Percentiles rank a stretch among this genome's conserved stretches.
phyloP scores from a whole-genome alignment of 1,140 invertebrate species.

The Drosophila rufa region DNA sequence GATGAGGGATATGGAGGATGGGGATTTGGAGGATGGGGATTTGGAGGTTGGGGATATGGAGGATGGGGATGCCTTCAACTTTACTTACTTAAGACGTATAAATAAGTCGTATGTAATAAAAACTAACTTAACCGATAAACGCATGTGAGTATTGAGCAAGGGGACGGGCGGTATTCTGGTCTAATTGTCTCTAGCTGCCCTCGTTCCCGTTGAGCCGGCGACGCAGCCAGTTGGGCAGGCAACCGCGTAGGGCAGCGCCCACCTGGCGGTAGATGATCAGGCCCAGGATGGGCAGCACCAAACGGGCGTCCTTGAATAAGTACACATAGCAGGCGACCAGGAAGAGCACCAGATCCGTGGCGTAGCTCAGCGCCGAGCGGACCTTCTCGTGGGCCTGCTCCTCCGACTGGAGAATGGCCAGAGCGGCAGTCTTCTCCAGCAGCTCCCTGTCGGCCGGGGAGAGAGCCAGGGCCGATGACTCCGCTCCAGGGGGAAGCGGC shows the following conservation, averaged over 20 bases:
- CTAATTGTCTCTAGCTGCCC: conserved; percentile 30
- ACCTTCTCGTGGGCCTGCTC: conserved; percentile 89
- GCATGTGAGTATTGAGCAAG: conserved; percentile 46
- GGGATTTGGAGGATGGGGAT: not conserved
- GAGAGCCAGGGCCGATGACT: conserved; percentile 43
- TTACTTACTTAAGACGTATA: conserved; percentile 59
- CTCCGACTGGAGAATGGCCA: conserved; percentile 85
- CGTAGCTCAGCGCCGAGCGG: conserved; percentile 88
- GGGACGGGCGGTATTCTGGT: not conserved
- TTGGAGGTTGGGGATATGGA: conserved; percentile 8
- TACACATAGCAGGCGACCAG: conserved; percentile 91
- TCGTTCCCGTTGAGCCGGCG: conserved; percentile 56
- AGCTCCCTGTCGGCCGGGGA: conserved; percentile 53
- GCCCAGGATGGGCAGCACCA: conserved; percentile 91
- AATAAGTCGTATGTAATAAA: conserved; percentile 63
- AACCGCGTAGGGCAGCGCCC: conserved; percentile 87
- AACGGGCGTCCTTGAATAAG: conserved; percentile 90
- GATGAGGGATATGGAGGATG: not conserved
- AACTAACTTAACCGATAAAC: conserved; percentile 78
- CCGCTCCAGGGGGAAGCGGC: conserved; percentile 5
- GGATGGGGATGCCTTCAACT: conserved; percentile 24
- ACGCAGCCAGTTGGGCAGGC: conserved; percentile 85
- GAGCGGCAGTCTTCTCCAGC: conserved; percentile 49
- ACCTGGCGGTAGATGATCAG: conserved; percentile 91
- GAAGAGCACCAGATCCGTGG: conserved; percentile 90